Evolutionary conservation across 1,140 invertebrate genomes (phyloP), one percentile per base, ranked within the genome.

Genomic region (Heliconius himera): DNA sequence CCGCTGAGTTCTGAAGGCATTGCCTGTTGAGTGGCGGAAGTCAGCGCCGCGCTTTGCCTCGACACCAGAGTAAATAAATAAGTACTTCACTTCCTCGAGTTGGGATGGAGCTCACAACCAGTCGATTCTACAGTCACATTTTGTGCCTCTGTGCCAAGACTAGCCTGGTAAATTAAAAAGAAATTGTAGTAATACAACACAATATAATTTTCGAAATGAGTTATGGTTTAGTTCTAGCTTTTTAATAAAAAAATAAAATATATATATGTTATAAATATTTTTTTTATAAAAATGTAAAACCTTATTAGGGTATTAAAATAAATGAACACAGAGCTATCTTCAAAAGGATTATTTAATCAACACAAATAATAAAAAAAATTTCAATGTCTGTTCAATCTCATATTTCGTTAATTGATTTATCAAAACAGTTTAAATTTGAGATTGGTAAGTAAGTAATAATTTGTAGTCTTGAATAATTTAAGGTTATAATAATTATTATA

Each of bases 331-430:
- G 8, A 56, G 54, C 54, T 56, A 16, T 26, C 11, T 66, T 66
- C 13, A 29, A 60, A 11, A 13, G 16, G 26, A 66, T 66, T 29
- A 66, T 66, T 22, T 9, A 11, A 66, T 66, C 22, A 66, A 77
- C 18, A 70, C 20, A 72, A 72, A 41, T 41, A 36, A 74, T 51
- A 70, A 70, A 74, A 70, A 36, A 29, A 74, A 73, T 70, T 77
- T 16, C 41, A 78, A 73, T 83, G 83, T 78, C 82, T 38, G 22
- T 60, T 73, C 60, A 79, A 70, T 84, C 83, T 74, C 76, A 87
- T 76, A 82, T 93, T 76, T 90, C 90, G 26, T 82, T 94, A 80
- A 88, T 94, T 81, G 88, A 94, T 84, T 88, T 94, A 84, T 83
- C 88, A 56, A 84, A 90, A 82, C 93, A 92, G 84, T 87, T 94